A percentile compares a stretch with the other conserved stretches of the same genome.
These are phyloP conservation scores for Ctenopoma kingsleyae DNA, from an alignment of 2,797 vertebrate species.

Conservation along the genomic window DNA sequence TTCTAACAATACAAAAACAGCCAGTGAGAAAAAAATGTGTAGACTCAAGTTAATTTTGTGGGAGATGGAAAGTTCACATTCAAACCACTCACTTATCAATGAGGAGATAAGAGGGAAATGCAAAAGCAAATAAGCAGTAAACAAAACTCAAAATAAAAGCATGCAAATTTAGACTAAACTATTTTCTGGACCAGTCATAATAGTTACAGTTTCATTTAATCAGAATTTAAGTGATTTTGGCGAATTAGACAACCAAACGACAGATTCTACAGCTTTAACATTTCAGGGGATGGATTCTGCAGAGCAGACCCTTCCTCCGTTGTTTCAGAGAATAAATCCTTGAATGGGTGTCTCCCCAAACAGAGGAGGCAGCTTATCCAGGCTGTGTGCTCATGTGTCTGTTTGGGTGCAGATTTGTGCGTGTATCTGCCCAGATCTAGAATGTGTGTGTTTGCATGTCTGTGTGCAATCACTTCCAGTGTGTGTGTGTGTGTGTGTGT, in stretches of 20 bases:
- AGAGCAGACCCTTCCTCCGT: conserved; percentile 29
- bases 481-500: conserved; percentile 1
- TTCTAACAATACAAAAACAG: background rate
- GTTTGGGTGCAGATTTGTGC: conserved; percentile 13
- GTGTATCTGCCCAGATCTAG: conserved; percentile 8
- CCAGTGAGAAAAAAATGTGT: background rate
- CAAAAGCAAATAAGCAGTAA: background rate
- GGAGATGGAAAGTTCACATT: background rate
- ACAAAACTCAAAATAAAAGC: background rate
- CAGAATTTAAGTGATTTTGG: background rate
- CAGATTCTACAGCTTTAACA: conserved; percentile 14
- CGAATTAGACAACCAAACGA: background rate
- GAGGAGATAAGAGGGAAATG: background rate
- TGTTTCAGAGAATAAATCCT: conserved; percentile 44
- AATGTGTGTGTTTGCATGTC: background rate
- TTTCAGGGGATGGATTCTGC: conserved; percentile 36
- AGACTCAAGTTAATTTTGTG: background rate
- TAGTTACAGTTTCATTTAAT: background rate
- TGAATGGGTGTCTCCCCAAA: conserved; percentile 28
- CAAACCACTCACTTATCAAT: background rate
- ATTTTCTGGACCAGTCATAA: background rate
- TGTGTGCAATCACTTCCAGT: conserved; percentile 5
- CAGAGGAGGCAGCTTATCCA: conserved; percentile 49
- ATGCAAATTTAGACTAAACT: background rate
- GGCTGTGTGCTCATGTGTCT: conserved; percentile 21